Conservation (phyloP, 1,140 invertebrate species). For the Cepaea nemoralis region DNA sequence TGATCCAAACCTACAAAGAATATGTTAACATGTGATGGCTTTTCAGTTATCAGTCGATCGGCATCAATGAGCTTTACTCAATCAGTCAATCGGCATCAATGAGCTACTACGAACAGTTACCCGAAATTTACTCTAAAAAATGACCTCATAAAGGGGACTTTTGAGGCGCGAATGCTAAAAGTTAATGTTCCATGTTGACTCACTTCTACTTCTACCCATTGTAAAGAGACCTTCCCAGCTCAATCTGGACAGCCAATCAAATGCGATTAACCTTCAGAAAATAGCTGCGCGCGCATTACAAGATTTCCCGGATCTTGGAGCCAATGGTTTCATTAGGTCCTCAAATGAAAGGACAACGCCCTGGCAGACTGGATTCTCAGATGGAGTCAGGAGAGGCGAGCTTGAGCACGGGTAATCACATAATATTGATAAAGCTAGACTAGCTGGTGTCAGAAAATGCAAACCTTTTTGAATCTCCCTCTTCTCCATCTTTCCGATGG, state of each 20-base stretch:
- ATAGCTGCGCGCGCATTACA: background rate
- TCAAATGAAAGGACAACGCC: background rate
- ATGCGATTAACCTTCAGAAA: conserved; percentile 21
- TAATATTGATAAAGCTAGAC: conserved; percentile 13
- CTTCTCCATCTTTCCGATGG: no score
- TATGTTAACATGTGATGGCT: no score
- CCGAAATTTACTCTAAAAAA: no score
- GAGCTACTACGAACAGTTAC: no score
- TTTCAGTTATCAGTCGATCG: no score
- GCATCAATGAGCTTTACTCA: no score
- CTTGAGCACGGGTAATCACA: conserved; percentile 16
- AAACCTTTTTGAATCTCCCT: no score
- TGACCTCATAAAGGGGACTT: no score
- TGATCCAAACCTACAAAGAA: no score
- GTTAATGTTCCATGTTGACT: background rate
- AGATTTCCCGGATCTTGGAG: conserved; percentile 1
- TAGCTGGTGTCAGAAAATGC: no score
- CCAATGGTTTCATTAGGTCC: conserved; percentile 16
- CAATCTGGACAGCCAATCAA: conserved; percentile 22
- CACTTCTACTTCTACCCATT: background rate
- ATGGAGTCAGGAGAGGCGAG: background rate
- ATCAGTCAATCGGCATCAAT: no score
- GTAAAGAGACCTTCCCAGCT: conserved; percentile 6
- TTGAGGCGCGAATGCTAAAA: no score
- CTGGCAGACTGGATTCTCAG: background rate